Conservation (phyloP, 2,113 vertebrate genomes). For the Notarius lentiginosus region DNA sequence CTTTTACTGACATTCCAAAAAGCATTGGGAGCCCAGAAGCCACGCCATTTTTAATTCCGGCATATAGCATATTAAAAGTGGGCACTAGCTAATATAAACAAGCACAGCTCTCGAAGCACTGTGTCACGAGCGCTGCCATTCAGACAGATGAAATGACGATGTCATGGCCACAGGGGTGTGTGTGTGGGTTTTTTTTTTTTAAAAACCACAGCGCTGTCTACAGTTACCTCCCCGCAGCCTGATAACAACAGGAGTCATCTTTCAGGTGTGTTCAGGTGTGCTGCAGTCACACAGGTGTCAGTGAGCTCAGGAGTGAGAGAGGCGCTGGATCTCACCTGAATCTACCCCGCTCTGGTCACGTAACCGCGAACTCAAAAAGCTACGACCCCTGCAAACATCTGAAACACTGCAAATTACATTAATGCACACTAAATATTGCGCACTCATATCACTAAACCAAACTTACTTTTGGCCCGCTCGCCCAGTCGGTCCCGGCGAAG, state of each 20-base stretch:
- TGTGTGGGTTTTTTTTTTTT: neutral
- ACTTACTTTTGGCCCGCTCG: neutral
- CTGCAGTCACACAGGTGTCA: slow-evolving; percentile 59
- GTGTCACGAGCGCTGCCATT: neutral
- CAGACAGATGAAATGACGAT: slow-evolving; percentile 33
- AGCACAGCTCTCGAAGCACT: neutral
- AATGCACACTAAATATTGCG: neutral
- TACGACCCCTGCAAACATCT: neutral
- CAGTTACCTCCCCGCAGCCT: slow-evolving; percentile 62
- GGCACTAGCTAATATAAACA: neutral
- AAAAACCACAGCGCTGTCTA: slow-evolving; percentile 43
- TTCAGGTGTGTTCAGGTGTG: slow-evolving; percentile 62
- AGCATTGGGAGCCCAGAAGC: neutral
- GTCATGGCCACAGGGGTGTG: slow-evolving; percentile 43
- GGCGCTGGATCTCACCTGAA: slow-evolving; percentile 20
- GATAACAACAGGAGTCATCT: slow-evolving; percentile 61
- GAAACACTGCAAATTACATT: neutral
- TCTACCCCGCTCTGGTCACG: slow-evolving; percentile 17
- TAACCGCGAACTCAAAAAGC: neutral
- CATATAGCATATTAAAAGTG: neutral
- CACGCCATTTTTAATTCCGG: neutral
- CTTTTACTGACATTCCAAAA: neutral
- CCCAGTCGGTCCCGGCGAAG: neutral
- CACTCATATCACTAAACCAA: neutral
- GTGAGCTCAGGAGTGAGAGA: slow-evolving; percentile 47